Percentiles rank a stretch among this genome's conserved stretches.
These are phyloP conservation scores for Drosophila takahashii DNA, from an alignment of 1,140 invertebrate species.

Conservation along the genomic window DNA sequence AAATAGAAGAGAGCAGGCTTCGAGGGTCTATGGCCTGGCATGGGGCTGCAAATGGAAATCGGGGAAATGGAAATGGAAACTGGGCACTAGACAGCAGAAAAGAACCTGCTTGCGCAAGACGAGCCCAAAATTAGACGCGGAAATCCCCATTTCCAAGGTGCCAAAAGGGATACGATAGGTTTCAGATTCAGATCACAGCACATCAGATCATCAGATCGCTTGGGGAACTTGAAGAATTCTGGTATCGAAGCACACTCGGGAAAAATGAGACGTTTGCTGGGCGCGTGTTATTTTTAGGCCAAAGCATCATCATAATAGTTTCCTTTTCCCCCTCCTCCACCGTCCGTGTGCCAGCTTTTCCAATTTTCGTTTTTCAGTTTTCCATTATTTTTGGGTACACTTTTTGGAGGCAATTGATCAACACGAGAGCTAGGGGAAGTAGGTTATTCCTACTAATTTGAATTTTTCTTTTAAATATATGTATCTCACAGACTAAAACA, in stretches of 20 bases:
- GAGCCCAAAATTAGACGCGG: slow-evolving; percentile 31
- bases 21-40: slow-evolving; percentile 4
- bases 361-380: slow-evolving; percentile 1
- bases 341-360: neutral
- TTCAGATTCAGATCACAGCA: neutral
- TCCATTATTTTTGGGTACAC: neutral
- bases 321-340: neutral
- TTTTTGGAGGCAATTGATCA: slow-evolving; percentile 15
- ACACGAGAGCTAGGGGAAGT: neutral
- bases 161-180: neutral
- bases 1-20: slow-evolving; percentile 23
- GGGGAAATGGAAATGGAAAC: neutral
- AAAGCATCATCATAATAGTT: slow-evolving; percentile 37
- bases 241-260: neutral
- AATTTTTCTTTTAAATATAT: too few relatives aligned
- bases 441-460: neutral
- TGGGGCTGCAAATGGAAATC: slow-evolving; percentile 7
- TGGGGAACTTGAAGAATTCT: neutral
- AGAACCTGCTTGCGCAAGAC: slow-evolving; percentile 35
- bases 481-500: too few relatives aligned
- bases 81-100: neutral
- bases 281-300: slow-evolving; percentile 40
- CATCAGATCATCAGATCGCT: slow-evolving; percentile 3
- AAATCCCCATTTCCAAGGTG: slow-evolving; percentile 3
- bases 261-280: slow-evolving; percentile 8